Evolutionary conservation across 2,113 vertebrate genomes (phyloP), one percentile per base, ranked within the genome.

Genomic region (Mesembrinibis cayennensis): DNA sequence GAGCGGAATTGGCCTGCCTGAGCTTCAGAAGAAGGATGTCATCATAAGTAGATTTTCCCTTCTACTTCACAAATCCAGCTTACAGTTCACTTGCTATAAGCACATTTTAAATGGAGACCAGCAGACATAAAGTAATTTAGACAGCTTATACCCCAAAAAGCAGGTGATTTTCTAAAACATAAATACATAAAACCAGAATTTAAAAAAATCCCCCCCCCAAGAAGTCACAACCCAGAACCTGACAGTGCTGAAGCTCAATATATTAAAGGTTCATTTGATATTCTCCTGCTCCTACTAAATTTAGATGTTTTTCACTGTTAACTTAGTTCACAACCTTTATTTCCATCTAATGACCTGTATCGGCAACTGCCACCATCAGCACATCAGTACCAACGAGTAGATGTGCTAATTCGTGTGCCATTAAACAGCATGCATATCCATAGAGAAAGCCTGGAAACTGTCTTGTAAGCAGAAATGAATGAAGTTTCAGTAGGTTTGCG

Each of bases 261-360:
- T 19, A 49, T 50, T 45, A 81, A 63, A 74, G 26, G 22, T 65
- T 91, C 52, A 21, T 71, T 91, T 81, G 20, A 63, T 49, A 63
- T 38, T 73, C 62, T 76, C 38, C 20, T 50, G 17, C 30, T 71
- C 17, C 66, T 80, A 42, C 32, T 78, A 79, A 83, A 78, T 61
- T 85, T 61, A 69, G 79, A 84, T 27, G 61, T 53, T 94, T 91
- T 84, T 59, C 67, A 70, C 38, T 44, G 83, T 87, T 78, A 94
- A 70, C 42, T 89, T 77, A 49, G 71, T 61, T 73, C 63, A 89
- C 55, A 78, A 82, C 38, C 21, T 90, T 83, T 89, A 50, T 73
- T 93, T 95, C n/a, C 32, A 27, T 55, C 67, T 95, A 90, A 93
- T 61, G 90, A 89, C 56, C 23, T 83, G 76, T 87, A 80, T 79